Evolutionary conservation across 2,888 invertebrate genomes (phyloP), one percentile per base, ranked within the genome.

Genomic region (Drosophila barbarae): DNA sequence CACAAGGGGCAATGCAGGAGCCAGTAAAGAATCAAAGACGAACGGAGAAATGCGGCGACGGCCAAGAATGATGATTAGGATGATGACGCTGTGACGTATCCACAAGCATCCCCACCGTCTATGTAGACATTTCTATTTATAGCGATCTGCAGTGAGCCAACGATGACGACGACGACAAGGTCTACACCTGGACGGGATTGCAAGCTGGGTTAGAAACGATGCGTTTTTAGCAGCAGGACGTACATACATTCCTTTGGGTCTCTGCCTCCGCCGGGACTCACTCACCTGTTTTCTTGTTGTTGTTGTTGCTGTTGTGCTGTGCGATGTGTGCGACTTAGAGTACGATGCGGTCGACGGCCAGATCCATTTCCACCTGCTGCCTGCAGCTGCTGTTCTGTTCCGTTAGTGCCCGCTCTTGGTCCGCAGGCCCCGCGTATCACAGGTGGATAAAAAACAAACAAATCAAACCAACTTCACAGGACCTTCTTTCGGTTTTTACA

Each of bases 131-230:
- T 42, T 61, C 61, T 61, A 61, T 52, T 52, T 61, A 36, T 61
- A 61, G 61, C 39, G 13, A 35, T 52, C 52, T 61, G 65, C 66
- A 61, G 36, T 44, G 42, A 35, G 35, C 35, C 58, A 36, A 23
- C 46, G 30, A 9, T 26, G n/a, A 26, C n/a, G 5, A 26, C 26
- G 7, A 26, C 7, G 12, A 34, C 35, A 38, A 44, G n/a, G 44
- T 8, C 46, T 32, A 32, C 49, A 23, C 32, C 34, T 32, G 53
- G 34, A 26, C 50, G 28, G 10, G 35, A 47, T 18, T 26, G 26
- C 35, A 56, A 74, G 69, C 80, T 76, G 73, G 57, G 59, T 75
- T 81, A 76, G 69, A 77, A 61, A 77, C 59, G 47, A 58, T 28
- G 53, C 71, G 58, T 71, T 80, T 74, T 63, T 32, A 56, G 56